Evolutionary conservation across 2,888 invertebrate species (phyloP).

Genomic region (Cerastis rubricosa): DNA sequence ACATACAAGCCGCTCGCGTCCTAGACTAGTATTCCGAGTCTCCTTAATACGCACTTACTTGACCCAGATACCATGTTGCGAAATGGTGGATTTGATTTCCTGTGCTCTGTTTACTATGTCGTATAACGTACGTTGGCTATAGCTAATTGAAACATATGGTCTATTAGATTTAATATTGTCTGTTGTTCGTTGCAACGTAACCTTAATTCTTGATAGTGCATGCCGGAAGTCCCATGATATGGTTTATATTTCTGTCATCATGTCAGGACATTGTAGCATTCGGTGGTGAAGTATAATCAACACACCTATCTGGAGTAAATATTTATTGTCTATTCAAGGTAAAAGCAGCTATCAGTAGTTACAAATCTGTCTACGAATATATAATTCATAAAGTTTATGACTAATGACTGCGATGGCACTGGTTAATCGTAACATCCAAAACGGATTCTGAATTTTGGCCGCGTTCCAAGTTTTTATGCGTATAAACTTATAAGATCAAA

Average conservation of each 20-base stretch:
- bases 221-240: conserved; percentile 18
- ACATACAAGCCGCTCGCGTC: conserved; percentile 58
- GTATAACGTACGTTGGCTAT: conserved; percentile 8
- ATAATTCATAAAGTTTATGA: conserved; percentile 68
- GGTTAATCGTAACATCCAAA: conserved; percentile 69
- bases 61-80: conserved; percentile 76
- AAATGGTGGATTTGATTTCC: conserved; percentile 69
- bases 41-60: conserved; percentile 74
- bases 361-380: conserved; percentile 63
- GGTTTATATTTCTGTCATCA: conserved; percentile 29
- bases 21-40: conserved; percentile 68
- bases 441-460: conserved; percentile 67
- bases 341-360: conserved; percentile 26
- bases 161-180: conserved; percentile 57
- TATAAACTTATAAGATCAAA: conserved; percentile 59
- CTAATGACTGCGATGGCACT: conserved; percentile 63
- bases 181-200: conserved; percentile 31
- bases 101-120: conserved; percentile 61
- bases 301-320: conserved; percentile 15
- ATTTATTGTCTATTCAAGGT: conserved; percentile 29
- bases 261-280: conserved; percentile 14
- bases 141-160: conserved; percentile 45
- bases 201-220: conserved; percentile 37
- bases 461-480: conserved; percentile 69
- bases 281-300: conserved; percentile 7